phyloP scores from a whole-genome alignment of 2,113 vertebrate genomes.

The Oncorhynchus masou region DNA sequence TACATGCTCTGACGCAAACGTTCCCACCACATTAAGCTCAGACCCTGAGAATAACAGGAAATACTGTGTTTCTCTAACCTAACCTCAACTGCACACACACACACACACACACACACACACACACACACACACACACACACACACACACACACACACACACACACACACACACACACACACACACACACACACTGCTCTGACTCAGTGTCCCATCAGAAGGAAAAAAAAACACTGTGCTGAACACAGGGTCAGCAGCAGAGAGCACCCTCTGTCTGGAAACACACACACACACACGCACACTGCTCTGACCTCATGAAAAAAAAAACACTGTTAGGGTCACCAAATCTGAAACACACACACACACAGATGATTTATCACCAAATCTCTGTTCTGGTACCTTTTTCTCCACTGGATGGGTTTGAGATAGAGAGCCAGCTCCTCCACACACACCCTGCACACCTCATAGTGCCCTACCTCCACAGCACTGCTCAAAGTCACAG shows the following conservation, averaged over 20 bases:
- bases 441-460: slow-evolving; percentile 88
- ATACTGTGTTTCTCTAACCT: neutral
- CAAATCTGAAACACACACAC: too few relatives aligned
- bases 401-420: slow-evolving; percentile 90
- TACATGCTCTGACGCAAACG: slow-evolving; percentile 14
- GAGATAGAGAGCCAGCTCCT: slow-evolving; percentile 93
- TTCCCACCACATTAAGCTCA: slow-evolving; percentile 8
- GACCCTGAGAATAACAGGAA: slow-evolving; percentile 45
- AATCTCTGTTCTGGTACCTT: slow-evolving; percentile 73
- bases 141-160: too few relatives aligned
- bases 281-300: too few relatives aligned
- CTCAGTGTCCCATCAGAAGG: neutral
- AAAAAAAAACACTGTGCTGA: neutral
- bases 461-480: slow-evolving; percentile 91
- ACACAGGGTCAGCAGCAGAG: neutral
- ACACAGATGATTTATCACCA: neutral
- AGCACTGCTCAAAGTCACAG: slow-evolving; percentile 83
- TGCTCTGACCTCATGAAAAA: too few relatives aligned
- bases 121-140: too few relatives aligned
- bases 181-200: too few relatives aligned
- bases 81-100: neutral
- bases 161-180: too few relatives aligned
- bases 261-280: neutral
- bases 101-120: too few relatives aligned
- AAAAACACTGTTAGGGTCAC: too few relatives aligned